A percentile compares a stretch with the other conserved stretches of the same genome.
These are phyloP conservation scores for Enteromius viviparus DNA, from an alignment of 2,797 vertebrate genomes.

Conservation along the genomic window DNA sequence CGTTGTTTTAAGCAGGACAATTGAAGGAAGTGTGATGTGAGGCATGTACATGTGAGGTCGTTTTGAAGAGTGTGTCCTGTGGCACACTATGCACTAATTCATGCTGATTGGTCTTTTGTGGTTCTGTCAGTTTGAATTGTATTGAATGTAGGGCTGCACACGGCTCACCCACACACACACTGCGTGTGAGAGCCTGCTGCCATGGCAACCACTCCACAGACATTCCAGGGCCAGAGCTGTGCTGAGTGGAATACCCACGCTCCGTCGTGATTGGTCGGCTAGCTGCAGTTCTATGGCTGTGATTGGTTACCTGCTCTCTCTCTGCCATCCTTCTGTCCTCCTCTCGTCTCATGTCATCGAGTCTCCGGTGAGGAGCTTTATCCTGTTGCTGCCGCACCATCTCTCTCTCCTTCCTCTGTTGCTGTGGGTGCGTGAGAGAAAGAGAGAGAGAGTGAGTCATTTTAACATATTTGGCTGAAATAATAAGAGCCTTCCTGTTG, in stretches of 20 bases:
- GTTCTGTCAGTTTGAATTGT: constrained; percentile 53
- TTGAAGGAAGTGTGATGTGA: constrained; percentile 8
- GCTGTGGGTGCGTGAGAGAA: constrained; percentile 70
- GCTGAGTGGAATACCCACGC: constrained; percentile 57
- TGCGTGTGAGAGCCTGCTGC: constrained; percentile 72
- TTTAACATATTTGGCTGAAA: constrained; percentile 52
- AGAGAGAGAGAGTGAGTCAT: constrained; percentile 38
- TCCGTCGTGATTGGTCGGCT: constrained; percentile 64
- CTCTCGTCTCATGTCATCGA: constrained; percentile 89
- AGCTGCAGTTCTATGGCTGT: constrained; percentile 37
- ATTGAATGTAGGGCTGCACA: constrained; percentile 51
- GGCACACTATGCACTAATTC: constrained; percentile 40
- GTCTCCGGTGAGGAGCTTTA: constrained; percentile 88
- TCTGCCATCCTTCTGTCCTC: constrained; percentile 90
- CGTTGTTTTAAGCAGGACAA: background rate
- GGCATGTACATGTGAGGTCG: constrained; percentile 18
- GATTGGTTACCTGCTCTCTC: constrained; percentile 88
- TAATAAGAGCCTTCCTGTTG: constrained; percentile 47
- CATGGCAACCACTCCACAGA: constrained; percentile 82
- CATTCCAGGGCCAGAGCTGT: constrained; percentile 75
- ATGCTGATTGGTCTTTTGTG: constrained; percentile 53
- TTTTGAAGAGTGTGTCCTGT: constrained; percentile 33
- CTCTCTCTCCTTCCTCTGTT: constrained; percentile 91
- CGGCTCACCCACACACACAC: constrained; percentile 40
- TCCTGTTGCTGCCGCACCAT: constrained; percentile 93